A percentile compares a stretch with the other conserved stretches of the same genome.
These are phyloP conservation scores for Cryptoleucopteryx plumbea DNA, from an alignment of 2,113 vertebrate species.

Conservation along the genomic window DNA sequence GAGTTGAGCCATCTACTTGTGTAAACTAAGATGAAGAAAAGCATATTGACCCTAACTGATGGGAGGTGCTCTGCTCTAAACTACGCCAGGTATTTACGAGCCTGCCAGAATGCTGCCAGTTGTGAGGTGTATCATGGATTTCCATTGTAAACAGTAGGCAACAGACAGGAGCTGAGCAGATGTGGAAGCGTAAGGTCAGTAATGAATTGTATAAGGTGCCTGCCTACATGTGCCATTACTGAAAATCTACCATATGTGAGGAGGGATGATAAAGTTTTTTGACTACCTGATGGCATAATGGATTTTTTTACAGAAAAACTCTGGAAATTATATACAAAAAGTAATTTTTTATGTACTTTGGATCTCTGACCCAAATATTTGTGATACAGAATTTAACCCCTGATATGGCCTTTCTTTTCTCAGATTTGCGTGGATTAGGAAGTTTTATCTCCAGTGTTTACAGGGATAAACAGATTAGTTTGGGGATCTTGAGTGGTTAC, in stretches of 20 bases:
- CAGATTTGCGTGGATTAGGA: not conserved
- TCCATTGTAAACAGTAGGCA: not conserved
- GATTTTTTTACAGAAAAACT: not conserved
- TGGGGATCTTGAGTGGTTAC: not conserved
- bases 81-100: not conserved
- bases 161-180: not conserved
- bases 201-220: not conserved
- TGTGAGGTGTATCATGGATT: not conserved
- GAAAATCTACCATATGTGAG: not conserved
- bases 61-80: not conserved
- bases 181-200: not conserved
- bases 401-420: not conserved
- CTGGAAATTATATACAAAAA: not conserved
- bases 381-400: not conserved
- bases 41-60: not conserved
- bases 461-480: not conserved
- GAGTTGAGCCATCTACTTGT: not conserved
- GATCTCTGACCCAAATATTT: not conserved
- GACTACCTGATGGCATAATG: not conserved
- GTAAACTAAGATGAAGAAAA: not conserved
- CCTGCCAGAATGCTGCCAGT: not conserved
- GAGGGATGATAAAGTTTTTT: not conserved
- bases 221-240: not conserved
- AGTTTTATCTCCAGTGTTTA: not conserved
- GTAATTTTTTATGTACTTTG: not conserved